phyloP scores from a whole-genome alignment of 2,888 invertebrate species.

The Rhorus exstirpatorius region DNA sequence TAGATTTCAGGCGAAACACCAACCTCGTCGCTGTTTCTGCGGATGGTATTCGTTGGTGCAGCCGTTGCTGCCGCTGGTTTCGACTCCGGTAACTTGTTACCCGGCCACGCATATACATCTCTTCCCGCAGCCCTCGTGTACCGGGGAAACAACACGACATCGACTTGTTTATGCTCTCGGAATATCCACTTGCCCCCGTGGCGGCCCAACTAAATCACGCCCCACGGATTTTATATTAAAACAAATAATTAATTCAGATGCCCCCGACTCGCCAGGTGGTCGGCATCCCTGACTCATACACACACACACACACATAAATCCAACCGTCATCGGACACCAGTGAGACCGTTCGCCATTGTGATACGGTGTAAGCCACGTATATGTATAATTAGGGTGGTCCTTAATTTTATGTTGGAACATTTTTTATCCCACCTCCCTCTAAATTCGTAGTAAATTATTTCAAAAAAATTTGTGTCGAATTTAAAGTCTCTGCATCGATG shows the following conservation, averaged over 20 bases:
- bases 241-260: conserved; percentile 86
- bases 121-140: conserved; percentile 68
- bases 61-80: conserved; percentile 64
- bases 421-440: no score
- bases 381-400: no score
- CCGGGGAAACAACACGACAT: conserved; percentile 77
- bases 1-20: no score
- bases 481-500: no score
- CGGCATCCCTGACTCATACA: conserved; percentile 67
- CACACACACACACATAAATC: background rate
- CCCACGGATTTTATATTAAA: conserved; percentile 85
- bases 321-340: background rate
- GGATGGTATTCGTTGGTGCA: conserved; percentile 10
- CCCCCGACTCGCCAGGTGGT: conserved; percentile 83
- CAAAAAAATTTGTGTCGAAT: no score
- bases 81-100: conserved; percentile 77
- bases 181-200: conserved; percentile 79
- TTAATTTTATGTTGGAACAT: no score
- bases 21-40: conserved; percentile 44
- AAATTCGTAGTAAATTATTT: no score
- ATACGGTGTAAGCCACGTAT: background rate
- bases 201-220: conserved; percentile 85
- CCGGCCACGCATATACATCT: conserved; percentile 73
- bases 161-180: conserved; percentile 84
- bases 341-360: conserved; percentile 9